Evolutionary conservation across 2,113 vertebrate genomes (phyloP).

Genomic region (Zosterops hypoxanthus): DNA sequence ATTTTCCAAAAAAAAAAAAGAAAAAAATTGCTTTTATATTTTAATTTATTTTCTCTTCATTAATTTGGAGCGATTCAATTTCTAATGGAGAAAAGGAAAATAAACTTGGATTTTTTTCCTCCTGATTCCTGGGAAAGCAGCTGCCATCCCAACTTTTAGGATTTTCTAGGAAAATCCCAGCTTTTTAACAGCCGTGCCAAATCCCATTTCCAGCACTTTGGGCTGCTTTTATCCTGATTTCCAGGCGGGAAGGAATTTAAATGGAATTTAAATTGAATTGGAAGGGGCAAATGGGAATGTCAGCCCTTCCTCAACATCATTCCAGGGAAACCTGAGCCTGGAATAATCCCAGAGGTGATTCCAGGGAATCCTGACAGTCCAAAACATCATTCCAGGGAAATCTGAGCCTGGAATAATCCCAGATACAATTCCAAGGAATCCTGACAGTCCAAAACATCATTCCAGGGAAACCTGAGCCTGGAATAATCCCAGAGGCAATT

Average conservation of each 20-base stretch:
- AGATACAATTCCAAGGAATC: neutral
- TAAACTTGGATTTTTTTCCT: neutral
- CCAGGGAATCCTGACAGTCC: too few species aligned
- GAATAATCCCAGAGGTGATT: too few species aligned
- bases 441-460: neutral
- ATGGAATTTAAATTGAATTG: neutral
- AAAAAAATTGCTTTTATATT: accelerated
- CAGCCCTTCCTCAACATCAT: too few species aligned
- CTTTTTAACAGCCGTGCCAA: accelerated
- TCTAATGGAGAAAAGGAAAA: accelerated
- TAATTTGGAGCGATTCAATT: accelerated
- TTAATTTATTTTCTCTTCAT: neutral
- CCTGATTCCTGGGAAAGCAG: neutral
- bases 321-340: neutral
- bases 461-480: neutral
- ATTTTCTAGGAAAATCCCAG: neutral
- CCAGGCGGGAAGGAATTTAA: accelerated
- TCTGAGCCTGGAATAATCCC: neutral
- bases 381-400: neutral
- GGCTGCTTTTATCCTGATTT: accelerated
- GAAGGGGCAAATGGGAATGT: too few species aligned
- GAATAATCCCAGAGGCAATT: too few species aligned
- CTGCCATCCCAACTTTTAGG: accelerated
- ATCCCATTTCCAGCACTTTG: accelerated
- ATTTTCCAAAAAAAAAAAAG: too few species aligned